Percentiles rank a stretch among this genome's conserved stretches.
Conservation (phyloP, 92 coral and sea anemone species). For the Blastomussa wellsi region DNA sequence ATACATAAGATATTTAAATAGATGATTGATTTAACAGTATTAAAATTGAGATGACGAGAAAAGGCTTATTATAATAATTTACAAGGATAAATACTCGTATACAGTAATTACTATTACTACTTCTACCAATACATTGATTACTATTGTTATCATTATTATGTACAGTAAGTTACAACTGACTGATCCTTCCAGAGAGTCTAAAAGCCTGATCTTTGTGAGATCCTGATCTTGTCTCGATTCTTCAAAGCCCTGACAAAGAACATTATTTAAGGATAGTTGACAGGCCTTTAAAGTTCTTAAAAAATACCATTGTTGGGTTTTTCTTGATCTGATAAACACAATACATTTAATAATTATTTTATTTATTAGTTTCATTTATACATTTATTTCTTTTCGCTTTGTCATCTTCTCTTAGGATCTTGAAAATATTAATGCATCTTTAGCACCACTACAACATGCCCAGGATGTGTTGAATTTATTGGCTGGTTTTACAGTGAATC, state of each 20-base stretch:
- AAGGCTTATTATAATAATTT: too few species aligned
- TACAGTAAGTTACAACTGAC: too few species aligned
- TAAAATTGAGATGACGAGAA: too few species aligned
- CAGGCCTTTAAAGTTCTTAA: background rate
- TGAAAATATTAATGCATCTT: background rate
- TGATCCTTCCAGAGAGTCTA: too few species aligned
- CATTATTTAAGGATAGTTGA: background rate
- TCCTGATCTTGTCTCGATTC: background rate
- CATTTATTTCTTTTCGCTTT: background rate
- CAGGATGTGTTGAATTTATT: slow-evolving; percentile 36
- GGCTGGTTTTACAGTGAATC: slow-evolving; percentile 37
- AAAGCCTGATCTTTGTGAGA: background rate
- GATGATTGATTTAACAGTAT: too few species aligned
- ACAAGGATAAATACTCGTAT: too few species aligned
- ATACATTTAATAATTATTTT: too few species aligned
- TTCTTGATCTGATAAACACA: too few species aligned
- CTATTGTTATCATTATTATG: too few species aligned
- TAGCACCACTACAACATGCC: slow-evolving; percentile 19
- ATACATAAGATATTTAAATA: too few species aligned
- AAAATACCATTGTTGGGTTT: background rate
- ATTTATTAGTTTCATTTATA: background rate
- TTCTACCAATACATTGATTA: too few species aligned
- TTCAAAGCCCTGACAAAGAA: background rate
- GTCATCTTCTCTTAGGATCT: background rate
- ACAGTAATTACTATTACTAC: too few species aligned